Percentiles rank a stretch among this genome's conserved stretches.
phyloP scores from a whole-genome alignment of 2,888 invertebrate genomes.

The Agonopterix subpropinquella region DNA sequence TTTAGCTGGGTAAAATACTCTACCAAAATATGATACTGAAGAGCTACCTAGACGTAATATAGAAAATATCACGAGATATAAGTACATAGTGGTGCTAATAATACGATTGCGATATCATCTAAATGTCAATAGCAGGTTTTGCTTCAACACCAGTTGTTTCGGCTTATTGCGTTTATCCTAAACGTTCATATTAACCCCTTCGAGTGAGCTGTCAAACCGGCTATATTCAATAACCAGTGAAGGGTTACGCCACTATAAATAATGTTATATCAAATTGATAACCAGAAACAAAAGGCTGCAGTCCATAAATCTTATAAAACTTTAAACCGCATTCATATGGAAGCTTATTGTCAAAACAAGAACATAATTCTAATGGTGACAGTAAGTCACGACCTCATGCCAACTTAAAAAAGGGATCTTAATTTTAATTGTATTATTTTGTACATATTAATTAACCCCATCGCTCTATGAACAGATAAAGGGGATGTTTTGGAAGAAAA shows the following conservation, averaged over 20 bases:
- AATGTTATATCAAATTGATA: conserved; percentile 51
- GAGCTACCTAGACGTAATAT: not conserved
- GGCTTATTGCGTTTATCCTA: conserved; percentile 70
- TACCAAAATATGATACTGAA: not conserved
- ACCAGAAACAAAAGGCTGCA: conserved; percentile 54
- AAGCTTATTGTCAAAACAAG: conserved; percentile 63
- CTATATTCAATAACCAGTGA: conserved; percentile 56
- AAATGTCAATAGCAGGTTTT: conserved; percentile 68
- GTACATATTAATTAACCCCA: conserved; percentile 75
- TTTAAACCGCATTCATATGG: conserved; percentile 52
- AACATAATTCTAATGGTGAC: conserved; percentile 67
- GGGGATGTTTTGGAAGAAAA: conserved; percentile 70
- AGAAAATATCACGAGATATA: not conserved
- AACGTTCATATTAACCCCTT: conserved; percentile 73
- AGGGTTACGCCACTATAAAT: conserved; percentile 50
- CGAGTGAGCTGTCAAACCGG: conserved; percentile 65
- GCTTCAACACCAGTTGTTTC: conserved; percentile 68
- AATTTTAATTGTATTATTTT: conserved; percentile 69
- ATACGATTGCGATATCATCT: conserved; percentile 51
- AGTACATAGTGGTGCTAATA: conserved; percentile 11
- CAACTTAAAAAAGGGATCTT: conserved; percentile 59
- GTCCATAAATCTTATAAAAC: conserved; percentile 60
- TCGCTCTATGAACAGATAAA: conserved; percentile 63
- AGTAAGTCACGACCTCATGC: conserved; percentile 69
- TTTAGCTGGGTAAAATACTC: not conserved